A percentile compares a stretch with the other conserved stretches of the same genome.
These are phyloP conservation scores for Mesocricetus auratus DNA, from an alignment of 2,113 vertebrate species.

Conservation along the genomic window DNA sequence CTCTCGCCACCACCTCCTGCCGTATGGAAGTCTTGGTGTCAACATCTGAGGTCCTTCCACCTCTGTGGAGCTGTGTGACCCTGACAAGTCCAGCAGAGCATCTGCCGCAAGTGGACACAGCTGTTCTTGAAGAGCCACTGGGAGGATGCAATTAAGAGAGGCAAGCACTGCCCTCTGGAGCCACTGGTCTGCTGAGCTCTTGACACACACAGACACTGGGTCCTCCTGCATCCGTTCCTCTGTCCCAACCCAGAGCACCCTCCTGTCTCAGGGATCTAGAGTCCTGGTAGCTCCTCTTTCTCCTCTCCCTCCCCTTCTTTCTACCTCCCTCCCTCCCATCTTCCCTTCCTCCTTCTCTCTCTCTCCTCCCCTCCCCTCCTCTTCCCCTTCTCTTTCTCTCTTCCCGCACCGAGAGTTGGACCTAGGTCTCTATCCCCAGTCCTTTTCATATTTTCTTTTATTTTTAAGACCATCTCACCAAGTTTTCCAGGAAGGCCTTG, in stretches of 20 bases:
- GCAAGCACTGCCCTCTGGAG: neutral
- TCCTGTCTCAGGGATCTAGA: neutral
- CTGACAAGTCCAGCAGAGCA: neutral
- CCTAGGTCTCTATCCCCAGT: neutral
- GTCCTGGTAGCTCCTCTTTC: neutral
- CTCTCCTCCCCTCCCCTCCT: neutral
- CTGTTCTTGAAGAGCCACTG: neutral
- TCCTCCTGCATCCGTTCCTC: neutral
- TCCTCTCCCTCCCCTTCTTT: no score
- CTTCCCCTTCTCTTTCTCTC: neutral
- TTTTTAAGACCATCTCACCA: neutral
- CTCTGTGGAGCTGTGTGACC: neutral
- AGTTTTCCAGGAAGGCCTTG: neutral
- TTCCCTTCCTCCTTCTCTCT: no score
- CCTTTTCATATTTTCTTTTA: neutral
- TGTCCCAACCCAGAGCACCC: neutral
- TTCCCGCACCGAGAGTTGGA: neutral
- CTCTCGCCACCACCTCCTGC: neutral
- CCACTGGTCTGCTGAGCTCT: neutral
- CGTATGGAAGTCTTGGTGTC: neutral
- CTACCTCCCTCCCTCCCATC: rapidly evolving
- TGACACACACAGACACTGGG: rapidly evolving
- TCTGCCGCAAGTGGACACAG: conserved; percentile 29
- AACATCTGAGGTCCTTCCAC: neutral
- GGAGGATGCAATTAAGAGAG: neutral